phyloP scores from a whole-genome alignment of 2,888 invertebrate species.

The Drosophila helvetica region DNA sequence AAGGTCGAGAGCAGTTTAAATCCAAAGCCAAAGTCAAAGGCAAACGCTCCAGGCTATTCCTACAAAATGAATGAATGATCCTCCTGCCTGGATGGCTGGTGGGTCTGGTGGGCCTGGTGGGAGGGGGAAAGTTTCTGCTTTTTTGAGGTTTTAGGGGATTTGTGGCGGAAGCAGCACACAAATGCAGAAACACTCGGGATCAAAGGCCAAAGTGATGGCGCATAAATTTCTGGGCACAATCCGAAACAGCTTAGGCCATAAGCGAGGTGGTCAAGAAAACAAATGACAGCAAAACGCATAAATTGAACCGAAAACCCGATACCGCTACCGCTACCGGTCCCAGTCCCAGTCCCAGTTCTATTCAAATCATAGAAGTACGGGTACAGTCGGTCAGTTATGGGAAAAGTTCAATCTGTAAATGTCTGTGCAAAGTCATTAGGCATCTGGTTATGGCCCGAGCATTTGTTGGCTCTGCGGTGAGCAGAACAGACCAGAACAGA shows the following conservation, averaged over 20 bases:
- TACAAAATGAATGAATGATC: constrained; percentile 67
- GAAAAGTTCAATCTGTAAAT: constrained; percentile 38
- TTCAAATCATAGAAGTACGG: constrained; percentile 31
- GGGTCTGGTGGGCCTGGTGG: constrained; percentile 50
- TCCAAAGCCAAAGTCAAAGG: constrained; percentile 33
- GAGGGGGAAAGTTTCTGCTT: constrained; percentile 41
- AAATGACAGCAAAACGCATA: constrained; percentile 44
- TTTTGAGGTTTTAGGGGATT: constrained; percentile 66
- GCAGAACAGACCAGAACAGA: neutral
- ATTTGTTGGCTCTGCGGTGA: constrained; percentile 12
- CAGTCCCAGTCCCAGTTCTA: constrained; percentile 10
- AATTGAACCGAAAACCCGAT: constrained; percentile 34
- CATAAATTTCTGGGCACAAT: constrained; percentile 64
- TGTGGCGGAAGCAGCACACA: constrained; percentile 31
- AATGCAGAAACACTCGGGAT: constrained; percentile 29
- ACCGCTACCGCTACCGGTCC: neutral
- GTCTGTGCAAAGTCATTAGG: constrained; percentile 35
- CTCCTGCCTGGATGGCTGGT: neutral
- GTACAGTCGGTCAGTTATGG: constrained; percentile 21
- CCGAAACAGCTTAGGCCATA: constrained; percentile 52
- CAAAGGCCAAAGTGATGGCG: constrained; percentile 64
- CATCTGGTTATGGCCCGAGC: constrained; percentile 11
- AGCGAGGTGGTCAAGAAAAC: constrained; percentile 61
- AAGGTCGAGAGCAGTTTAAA: constrained; percentile 74
- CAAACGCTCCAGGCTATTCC: constrained; percentile 68